Evolutionary conservation across 2,113 vertebrate genomes (phyloP), one percentile per base, ranked within the genome.

Genomic region (Rhinichthys klamathensis): DNA sequence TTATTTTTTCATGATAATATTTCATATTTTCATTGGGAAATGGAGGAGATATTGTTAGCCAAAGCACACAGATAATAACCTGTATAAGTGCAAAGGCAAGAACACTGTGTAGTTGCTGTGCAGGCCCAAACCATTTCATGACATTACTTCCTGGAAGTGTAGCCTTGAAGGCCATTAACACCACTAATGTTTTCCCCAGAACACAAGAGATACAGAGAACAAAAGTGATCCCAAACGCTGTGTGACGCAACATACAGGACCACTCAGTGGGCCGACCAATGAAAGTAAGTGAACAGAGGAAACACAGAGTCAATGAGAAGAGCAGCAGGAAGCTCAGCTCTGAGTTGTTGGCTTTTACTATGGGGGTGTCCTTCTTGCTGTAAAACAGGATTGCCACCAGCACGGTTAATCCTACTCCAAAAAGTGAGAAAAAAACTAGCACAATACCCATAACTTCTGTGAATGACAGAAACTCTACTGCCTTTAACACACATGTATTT

Each of bases 251-350:
- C 93, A 94, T 93, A 89, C 93, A 94, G 86, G 93, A 94, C 92
- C 92, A 94, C 25, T 91, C 80, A 56, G 93, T 89, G 76, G 94
- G 94, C n/a, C 49, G 86, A 5, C 94, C 92, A 1, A 93, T 91
- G 90, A 94, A 94, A 54, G 92, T 94, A 80, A 95, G 88, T 41
- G 94, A 94, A 54, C 94, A 94, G 38, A 94, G 85, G 84, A 94
- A 94, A 83, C 94, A 75, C 0, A 75, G 44, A 30, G 13, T 10
- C 73, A 75, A 93, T 7, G 94, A 94, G 88, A 94, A 92, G 38
- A 95, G 93, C 85, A 95, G 85, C 84, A 94, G 88, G 85, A 94
- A 94, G 85, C 94, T 94, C 82, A 94, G 82, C 87, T 95, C 93
- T 30, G 93, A 94, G 87, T 95, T 95, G 85, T 94, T 95, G 27